Evolutionary conservation across 2,113 vertebrate species (phyloP).

Genomic region (Neopipo cinnamomea): DNA sequence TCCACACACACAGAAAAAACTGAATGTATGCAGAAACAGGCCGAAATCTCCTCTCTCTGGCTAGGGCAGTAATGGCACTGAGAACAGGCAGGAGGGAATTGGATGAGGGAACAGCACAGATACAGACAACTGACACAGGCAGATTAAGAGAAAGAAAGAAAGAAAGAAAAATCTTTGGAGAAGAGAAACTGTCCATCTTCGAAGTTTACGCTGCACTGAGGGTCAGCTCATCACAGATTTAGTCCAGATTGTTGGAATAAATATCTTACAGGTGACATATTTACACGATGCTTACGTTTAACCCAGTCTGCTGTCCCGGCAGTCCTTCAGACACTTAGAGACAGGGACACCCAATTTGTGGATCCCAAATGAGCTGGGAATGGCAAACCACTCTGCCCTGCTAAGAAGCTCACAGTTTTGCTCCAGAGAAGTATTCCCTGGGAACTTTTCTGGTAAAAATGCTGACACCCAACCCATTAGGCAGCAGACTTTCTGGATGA

Average conservation of each 20-base stretch:
- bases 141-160: neutral
- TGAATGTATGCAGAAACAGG: neutral
- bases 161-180: neutral
- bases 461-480: neutral
- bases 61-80: neutral
- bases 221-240: neutral
- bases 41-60: neutral
- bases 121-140: neutral
- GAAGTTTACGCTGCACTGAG: neutral
- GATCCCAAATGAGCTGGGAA: neutral
- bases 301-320: neutral
- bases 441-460: neutral
- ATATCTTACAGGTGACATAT: neutral
- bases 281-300: neutral
- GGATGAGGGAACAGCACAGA: fast-evolving
- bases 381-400: neutral
- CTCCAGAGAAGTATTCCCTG: neutral
- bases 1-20: neutral
- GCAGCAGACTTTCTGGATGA: constrained; percentile 27
- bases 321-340: neutral
- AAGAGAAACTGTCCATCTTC: neutral
- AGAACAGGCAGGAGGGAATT: neutral
- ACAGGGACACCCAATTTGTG: neutral
- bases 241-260: neutral
- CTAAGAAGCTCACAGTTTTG: neutral